phyloP scores from a whole-genome alignment of 1,140 invertebrate genomes.

The Macrobrachium rosenbergii region DNA sequence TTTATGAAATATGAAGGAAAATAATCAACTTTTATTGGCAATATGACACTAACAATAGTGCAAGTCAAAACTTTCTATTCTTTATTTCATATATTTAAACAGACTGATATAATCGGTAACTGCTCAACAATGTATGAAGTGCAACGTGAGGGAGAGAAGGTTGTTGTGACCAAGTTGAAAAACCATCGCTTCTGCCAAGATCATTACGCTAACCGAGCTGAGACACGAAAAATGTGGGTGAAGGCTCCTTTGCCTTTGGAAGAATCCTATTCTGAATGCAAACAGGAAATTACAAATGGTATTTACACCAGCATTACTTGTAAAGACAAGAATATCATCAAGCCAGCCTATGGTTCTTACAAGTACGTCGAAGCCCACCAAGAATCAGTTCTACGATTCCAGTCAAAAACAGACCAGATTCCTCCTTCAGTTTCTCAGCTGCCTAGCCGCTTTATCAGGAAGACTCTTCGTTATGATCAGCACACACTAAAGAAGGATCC shows the following conservation, averaged over 20 bases:
- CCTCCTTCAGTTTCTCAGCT: background rate
- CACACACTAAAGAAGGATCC: slow-evolving; percentile 5
- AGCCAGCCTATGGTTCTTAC: slow-evolving; percentile 16
- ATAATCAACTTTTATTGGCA: background rate
- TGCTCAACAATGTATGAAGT: slow-evolving; percentile 43
- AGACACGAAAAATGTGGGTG: too few relatives aligned
- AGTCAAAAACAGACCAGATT: background rate
- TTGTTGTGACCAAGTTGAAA: slow-evolving; percentile 36
- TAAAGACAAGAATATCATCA: slow-evolving; percentile 26
- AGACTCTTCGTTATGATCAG: background rate
- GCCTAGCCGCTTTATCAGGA: background rate
- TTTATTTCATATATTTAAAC: background rate
- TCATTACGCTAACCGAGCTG: too few relatives aligned
- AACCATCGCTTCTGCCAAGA: slow-evolving; percentile 39
- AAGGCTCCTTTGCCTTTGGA: too few relatives aligned
- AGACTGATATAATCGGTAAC: slow-evolving; percentile 43
- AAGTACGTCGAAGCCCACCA: slow-evolving; percentile 34
- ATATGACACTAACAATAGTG: too few relatives aligned
- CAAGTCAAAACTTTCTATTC: background rate
- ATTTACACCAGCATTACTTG: slow-evolving; percentile 32
- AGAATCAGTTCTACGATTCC: slow-evolving; percentile 34
- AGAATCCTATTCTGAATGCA: too few relatives aligned
- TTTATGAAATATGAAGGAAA: too few relatives aligned
- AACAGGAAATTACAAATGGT: slow-evolving; percentile 31
- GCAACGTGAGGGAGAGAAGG: slow-evolving; percentile 6